These are phyloP conservation scores for Etheostoma nigrum DNA, from an alignment of 2,797 vertebrate genomes.

Conservation along the genomic window DNA sequence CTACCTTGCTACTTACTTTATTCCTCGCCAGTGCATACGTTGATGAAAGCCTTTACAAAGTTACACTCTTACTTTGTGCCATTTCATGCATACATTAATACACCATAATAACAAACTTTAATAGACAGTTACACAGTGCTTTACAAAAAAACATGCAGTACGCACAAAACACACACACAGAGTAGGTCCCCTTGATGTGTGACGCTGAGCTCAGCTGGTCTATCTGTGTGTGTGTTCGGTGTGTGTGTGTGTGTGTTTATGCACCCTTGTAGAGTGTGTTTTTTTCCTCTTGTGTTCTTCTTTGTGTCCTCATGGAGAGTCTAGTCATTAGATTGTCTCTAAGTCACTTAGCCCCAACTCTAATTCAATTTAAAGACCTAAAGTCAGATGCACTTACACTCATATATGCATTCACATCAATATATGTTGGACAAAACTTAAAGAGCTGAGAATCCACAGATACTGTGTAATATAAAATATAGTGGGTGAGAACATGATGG, in stretches of 20 bases:
- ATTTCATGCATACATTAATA: conserved; percentile 25
- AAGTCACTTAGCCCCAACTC: conserved; percentile 68
- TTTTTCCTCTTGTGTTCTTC: conserved; percentile 53
- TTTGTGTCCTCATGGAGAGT: conserved; percentile 42
- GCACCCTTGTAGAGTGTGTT: conserved; percentile 59
- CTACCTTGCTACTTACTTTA: background rate
- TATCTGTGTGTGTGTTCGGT: conserved; percentile 23
- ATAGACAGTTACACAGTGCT: too few species aligned
- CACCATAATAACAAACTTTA: too few species aligned
- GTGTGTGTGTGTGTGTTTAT: conserved; percentile 33
- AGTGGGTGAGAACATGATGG: conserved; percentile 6
- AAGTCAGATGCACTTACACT: conserved; percentile 55
- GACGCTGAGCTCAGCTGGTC: conserved; percentile 60
- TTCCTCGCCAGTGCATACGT: conserved; percentile 12
- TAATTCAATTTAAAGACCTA: conserved; percentile 62
- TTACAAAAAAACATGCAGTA: too few species aligned
- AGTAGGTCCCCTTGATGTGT: conserved; percentile 76
- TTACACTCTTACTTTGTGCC: conserved; percentile 52
- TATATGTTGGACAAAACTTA: conserved; percentile 6
- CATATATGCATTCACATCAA: conserved; percentile 28
- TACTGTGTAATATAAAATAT: background rate
- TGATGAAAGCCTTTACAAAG: conserved; percentile 22
- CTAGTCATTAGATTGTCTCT: conserved; percentile 60
- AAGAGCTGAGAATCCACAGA: conserved; percentile 8
- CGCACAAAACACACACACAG: conserved; percentile 27